These are phyloP conservation scores for Choristoneura fumiferana DNA, from an alignment of 1,140 invertebrate genomes.

Conservation along the genomic window DNA sequence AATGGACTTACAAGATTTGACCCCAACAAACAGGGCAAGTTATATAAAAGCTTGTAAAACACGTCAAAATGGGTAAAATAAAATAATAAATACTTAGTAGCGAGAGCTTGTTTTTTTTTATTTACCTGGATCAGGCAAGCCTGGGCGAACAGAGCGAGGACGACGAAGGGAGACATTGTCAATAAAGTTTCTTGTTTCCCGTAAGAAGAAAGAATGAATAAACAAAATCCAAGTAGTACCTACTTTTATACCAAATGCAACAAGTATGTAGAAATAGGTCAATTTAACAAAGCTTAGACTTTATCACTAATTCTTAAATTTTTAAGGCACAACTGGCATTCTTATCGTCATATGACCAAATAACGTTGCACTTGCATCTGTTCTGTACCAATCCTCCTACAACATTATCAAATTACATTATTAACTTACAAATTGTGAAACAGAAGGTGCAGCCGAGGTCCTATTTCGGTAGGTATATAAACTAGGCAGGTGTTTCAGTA, in stretches of 20 bases:
- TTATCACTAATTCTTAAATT: not conserved
- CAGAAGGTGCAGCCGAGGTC: no score
- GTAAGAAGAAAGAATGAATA: not conserved
- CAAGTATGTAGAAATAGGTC: constrained; percentile 10
- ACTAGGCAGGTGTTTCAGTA: not conserved
- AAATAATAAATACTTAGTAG: no score
- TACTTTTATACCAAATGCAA: not conserved
- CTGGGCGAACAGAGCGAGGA: constrained; percentile 4
- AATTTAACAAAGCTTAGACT: not conserved
- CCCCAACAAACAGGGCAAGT: no score
- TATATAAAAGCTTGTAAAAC: no score
- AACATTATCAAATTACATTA: not conserved
- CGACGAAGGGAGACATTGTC: not conserved
- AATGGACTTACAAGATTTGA: no score
- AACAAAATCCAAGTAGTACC: not conserved
- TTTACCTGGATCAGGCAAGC: constrained; percentile 9
- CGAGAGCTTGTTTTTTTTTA: not conserved
- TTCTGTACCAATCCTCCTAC: not conserved
- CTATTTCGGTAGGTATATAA: no score
- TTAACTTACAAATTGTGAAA: not conserved
- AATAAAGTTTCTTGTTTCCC: not conserved
- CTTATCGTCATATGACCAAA: not conserved
- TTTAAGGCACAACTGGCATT: not conserved
- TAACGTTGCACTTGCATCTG: not conserved
- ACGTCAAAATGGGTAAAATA: no score